These are phyloP conservation scores for Odontomyia ornata DNA, from an alignment of 2,888 invertebrate genomes.

Conservation along the genomic window DNA sequence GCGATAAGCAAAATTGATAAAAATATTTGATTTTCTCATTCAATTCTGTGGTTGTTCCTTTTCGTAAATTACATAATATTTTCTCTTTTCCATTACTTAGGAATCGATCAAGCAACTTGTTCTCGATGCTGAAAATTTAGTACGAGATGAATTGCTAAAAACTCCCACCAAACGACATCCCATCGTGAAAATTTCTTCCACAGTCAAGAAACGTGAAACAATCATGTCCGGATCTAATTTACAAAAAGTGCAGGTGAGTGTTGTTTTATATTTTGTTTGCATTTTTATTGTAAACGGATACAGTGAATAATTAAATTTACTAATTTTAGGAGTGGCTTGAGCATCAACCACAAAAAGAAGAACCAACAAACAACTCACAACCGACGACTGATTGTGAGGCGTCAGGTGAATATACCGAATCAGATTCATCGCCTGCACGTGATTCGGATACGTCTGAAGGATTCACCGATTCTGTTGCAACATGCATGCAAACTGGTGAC, in stretches of 20 bases:
- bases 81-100: constrained; percentile 26
- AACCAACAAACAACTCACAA: constrained; percentile 42
- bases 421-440: constrained; percentile 66
- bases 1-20: not conserved
- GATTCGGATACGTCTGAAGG: constrained; percentile 82
- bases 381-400: constrained; percentile 75
- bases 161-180: constrained; percentile 62
- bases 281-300: too few relatives aligned
- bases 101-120: constrained; percentile 77
- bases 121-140: constrained; percentile 82
- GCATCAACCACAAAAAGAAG: constrained; percentile 58
- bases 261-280: too few relatives aligned
- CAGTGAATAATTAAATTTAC: not conserved
- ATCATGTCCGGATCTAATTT: constrained; percentile 62
- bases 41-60: not conserved
- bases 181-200: constrained; percentile 58
- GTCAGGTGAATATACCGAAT: constrained; percentile 83
- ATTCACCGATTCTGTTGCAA: constrained; percentile 77
- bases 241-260: constrained; percentile 61
- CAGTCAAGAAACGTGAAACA: constrained; percentile 62
- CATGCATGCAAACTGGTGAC: constrained; percentile 67
- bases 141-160: constrained; percentile 66
- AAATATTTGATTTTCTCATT: constrained; percentile 18
- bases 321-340: constrained; percentile 62
- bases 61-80: not conserved